These are phyloP conservation scores for Geotrypetes seraphini DNA, from an alignment of 2,797 vertebrate species.

Conservation along the genomic window DNA sequence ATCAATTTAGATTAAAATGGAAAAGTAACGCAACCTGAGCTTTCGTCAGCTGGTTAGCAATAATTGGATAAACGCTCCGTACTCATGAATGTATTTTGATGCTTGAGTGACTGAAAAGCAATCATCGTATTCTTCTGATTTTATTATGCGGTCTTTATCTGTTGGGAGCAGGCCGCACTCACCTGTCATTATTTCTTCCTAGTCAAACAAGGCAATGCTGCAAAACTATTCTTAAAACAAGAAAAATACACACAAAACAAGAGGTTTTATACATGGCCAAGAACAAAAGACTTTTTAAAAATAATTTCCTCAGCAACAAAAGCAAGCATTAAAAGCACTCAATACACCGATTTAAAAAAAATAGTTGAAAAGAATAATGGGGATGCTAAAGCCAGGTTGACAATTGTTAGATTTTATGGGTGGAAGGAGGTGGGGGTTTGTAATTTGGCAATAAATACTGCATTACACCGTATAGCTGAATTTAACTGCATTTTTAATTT, in stretches of 20 bases:
- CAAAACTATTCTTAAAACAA: constrained; percentile 21
- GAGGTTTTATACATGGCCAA: constrained; percentile 1
- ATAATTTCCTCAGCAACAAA: constrained; percentile 1
- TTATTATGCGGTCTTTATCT: constrained; percentile 84
- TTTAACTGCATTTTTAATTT: neutral
- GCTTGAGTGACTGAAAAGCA: constrained; percentile 75
- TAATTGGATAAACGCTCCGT: constrained; percentile 92
- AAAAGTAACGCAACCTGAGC: constrained; percentile 67
- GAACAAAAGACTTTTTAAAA: neutral
- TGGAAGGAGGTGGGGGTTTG: too few species aligned
- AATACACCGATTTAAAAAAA: neutral
- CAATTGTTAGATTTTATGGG: too few species aligned
- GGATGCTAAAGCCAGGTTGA: too few species aligned
- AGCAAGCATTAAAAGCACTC: neutral
- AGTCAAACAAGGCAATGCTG: constrained; percentile 41
- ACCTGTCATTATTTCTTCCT: constrained; percentile 36
- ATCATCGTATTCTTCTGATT: constrained; percentile 55
- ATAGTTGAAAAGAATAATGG: too few species aligned
- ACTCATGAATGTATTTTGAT: constrained; percentile 75
- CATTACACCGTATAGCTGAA: neutral
- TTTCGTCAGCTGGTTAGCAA: constrained; percentile 72
- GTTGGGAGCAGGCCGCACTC: constrained; percentile 59
- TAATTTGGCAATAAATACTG: too few species aligned
- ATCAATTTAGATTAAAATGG: constrained; percentile 92
- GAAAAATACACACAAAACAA: constrained; percentile 16